Evolutionary conservation across 2,113 vertebrate species (phyloP), one percentile per base, ranked within the genome.

Genomic region (Panthera uncia): DNA sequence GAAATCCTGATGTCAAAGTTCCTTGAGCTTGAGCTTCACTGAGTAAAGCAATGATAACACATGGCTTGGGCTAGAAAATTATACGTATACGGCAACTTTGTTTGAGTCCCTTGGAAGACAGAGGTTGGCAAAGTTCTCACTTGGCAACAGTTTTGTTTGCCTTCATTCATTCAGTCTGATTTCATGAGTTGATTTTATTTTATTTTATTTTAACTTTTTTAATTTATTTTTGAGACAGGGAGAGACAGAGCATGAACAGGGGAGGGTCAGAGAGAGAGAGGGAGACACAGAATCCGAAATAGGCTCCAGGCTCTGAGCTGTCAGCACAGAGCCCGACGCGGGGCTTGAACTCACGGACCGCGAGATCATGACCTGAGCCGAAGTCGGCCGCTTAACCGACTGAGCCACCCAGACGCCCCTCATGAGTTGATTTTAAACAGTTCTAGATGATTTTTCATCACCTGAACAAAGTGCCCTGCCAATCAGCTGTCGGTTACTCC

Each of bases 151-250:
- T 50, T 81, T 95, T 50, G 31, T 82, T 93, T 33, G 45, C 33
- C 66, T 76, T 69, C 52, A 85, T 92, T 81, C 38, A 19, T 74
- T 92, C 66, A 45, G 10, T 76, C n/a, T 84, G 45, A 89, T 89
- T 92, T 88, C 79, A 52, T 31, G 55, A 86, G n/a, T 89, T 89
- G 84, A 71, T 94, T 89, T 89, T 89, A 76, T 45, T 45, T 38
- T 38, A 38, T 38, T 38, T 45, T 45, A 45, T 45, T 45, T 45
- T 45, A 45, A 45, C 1, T 45, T 45, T 45, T 45, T 45, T 45
- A 9, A 45, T 45, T 45, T 45, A 45, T 45, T 45, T 45, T 45
- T 45, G 45, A 45, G 45, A 45, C 45, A 45, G 45, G 45, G 45
- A 45, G 45, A 45, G 45, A 45, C 45, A 45, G 45, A 45, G 45